phyloP scores from a whole-genome alignment of 2,888 invertebrate genomes.

The Peribatodes rhomboidaria region DNA sequence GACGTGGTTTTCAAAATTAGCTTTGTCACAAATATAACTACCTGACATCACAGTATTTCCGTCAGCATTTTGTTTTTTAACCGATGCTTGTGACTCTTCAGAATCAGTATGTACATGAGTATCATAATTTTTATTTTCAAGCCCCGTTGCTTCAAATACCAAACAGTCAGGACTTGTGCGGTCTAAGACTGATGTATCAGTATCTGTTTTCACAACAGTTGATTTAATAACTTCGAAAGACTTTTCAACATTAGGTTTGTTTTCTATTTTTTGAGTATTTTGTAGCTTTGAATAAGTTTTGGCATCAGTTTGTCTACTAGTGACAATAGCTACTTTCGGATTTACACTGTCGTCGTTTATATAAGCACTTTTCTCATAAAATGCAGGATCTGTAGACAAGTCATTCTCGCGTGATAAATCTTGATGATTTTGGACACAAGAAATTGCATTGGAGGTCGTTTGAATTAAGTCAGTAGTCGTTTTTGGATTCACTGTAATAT shows the following conservation, averaged over 20 bases:
- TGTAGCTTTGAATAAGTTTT: not conserved
- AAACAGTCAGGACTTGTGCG: not conserved
- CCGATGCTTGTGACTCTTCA: constrained; percentile 1
- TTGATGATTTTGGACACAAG: not conserved
- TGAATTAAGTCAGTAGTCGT: not conserved
- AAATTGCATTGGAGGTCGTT: not conserved
- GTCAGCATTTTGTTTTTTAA: not conserved
- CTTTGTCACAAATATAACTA: not conserved
- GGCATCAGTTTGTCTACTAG: not conserved
- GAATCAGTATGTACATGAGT: not conserved
- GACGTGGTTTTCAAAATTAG: not conserved
- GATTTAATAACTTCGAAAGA: not conserved
- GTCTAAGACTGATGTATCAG: not conserved
- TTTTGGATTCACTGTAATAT: constrained; percentile 2
- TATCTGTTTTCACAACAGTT: not conserved
- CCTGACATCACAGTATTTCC: not conserved
- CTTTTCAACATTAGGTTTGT: not conserved
- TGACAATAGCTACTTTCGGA: not conserved
- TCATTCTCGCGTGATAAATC: not conserved
- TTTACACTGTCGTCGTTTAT: not conserved
- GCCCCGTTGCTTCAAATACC: not conserved
- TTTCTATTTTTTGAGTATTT: constrained; percentile 1
- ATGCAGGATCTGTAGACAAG: not conserved
- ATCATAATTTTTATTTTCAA: constrained; percentile 10
- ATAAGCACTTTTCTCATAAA: not conserved